Percentiles rank a stretch among this genome's conserved stretches.
These are phyloP conservation scores for Azemiops feae DNA, from an alignment of 2,113 vertebrate species.

Conservation along the genomic window DNA sequence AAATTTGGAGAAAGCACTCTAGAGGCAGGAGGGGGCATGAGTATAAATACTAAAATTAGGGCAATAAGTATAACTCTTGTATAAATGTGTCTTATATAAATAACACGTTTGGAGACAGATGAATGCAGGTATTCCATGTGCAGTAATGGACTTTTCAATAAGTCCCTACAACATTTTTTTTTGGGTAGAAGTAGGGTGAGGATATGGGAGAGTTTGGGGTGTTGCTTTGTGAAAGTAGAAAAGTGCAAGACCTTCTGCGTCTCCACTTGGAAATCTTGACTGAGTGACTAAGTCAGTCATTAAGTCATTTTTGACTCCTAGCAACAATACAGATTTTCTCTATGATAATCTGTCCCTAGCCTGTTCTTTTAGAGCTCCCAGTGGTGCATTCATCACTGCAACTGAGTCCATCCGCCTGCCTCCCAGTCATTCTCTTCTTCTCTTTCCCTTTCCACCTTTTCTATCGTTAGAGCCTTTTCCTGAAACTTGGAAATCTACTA, in stretches of 20 bases:
- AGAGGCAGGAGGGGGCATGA: neutral
- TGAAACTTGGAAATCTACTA: neutral
- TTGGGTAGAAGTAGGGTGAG: neutral
- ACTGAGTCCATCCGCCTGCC: neutral
- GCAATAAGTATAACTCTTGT: neutral
- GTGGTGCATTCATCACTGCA: neutral
- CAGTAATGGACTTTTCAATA: neutral
- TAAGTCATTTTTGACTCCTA: neutral
- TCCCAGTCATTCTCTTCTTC: neutral
- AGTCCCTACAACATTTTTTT: neutral
- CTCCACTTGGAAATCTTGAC: neutral
- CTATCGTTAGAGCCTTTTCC: neutral
- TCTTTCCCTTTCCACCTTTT: neutral
- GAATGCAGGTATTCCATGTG: neutral
- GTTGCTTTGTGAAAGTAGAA: neutral
- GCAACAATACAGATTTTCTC: neutral
- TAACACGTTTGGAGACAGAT: neutral
- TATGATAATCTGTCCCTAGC: neutral
- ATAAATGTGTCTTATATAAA: neutral
- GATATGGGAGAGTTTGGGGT: neutral
- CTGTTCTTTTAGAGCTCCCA: neutral
- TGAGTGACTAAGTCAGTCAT: neutral
- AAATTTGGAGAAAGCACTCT: neutral
- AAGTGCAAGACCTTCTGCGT: neutral
- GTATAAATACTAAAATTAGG: neutral